Conservation (phyloP, 2,888 invertebrate species). For the Molorchus minor region DNA sequence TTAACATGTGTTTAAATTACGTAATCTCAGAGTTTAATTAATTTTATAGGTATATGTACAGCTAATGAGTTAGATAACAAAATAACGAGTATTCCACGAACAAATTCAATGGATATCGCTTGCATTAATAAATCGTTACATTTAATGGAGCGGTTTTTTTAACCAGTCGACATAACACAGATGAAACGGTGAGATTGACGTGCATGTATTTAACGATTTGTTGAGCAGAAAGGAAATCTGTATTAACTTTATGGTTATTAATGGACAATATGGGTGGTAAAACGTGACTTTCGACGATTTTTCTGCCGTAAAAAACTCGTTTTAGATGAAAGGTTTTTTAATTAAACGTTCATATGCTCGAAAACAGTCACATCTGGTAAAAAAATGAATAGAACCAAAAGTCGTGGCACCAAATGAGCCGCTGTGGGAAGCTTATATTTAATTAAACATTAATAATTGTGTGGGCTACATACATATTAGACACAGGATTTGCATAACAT, state of each 20-base stretch:
- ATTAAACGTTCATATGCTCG: neutral
- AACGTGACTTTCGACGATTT: slow-evolving; percentile 37
- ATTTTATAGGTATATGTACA: no score
- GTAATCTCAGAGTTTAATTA: no score
- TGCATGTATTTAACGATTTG: slow-evolving; percentile 30
- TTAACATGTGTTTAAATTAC: no score
- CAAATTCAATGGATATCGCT: slow-evolving; percentile 9
- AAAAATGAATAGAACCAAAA: no score
- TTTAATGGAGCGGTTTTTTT: slow-evolving; percentile 10
- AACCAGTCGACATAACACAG: neutral
- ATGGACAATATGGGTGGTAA: slow-evolving; percentile 36
- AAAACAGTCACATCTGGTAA: neutral
- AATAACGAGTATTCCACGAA: slow-evolving; percentile 4
- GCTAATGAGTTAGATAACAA: slow-evolving; percentile 8
- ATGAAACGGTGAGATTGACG: neutral
- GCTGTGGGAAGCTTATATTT: no score
- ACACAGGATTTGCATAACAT: no score
- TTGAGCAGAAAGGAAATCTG: slow-evolving; percentile 33
- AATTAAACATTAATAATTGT: no score
- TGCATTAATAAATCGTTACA: slow-evolving; percentile 11
- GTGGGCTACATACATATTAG: no score
- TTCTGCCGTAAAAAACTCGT: neutral
- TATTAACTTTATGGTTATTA: slow-evolving; percentile 32
- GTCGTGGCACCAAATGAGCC: no score
- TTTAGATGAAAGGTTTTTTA: neutral